A percentile compares a stretch with the other conserved stretches of the same genome.
Evolutionary conservation across 2,113 vertebrate species (phyloP).

Genomic region (Gobiocypris rarus): DNA sequence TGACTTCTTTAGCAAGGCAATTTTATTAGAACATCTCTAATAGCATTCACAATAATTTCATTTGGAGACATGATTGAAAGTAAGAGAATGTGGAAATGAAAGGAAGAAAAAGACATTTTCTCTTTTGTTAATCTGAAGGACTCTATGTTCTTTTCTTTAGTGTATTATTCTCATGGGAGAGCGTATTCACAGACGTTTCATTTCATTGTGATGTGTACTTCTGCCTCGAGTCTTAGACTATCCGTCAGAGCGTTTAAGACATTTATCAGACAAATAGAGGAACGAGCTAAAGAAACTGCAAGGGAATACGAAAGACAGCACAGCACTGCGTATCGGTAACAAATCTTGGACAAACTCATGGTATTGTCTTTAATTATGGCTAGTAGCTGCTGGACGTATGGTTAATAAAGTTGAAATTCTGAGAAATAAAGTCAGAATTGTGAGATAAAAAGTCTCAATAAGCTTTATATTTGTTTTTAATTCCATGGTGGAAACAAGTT

Average conservation of each 20-base stretch:
- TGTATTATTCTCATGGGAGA: slow-evolving; percentile 31
- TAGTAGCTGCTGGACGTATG: background rate
- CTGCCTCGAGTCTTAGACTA: background rate
- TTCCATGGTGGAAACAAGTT: too few species aligned
- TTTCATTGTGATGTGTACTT: slow-evolving; percentile 26
- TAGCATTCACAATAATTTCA: slow-evolving; percentile 66
- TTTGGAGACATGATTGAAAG: slow-evolving; percentile 66
- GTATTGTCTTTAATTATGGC: background rate
- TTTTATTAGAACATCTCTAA: slow-evolving; percentile 65
- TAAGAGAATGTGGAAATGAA: slow-evolving; percentile 62
- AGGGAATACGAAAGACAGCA: background rate
- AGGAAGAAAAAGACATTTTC: slow-evolving; percentile 60
- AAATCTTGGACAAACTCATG: background rate
- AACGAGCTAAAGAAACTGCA: background rate
- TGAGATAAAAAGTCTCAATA: too few species aligned
- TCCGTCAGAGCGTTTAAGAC: background rate
- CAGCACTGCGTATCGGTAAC: background rate
- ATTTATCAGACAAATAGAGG: slow-evolving; percentile 15
- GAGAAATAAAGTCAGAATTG: too few species aligned
- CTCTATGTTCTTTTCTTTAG: slow-evolving; percentile 43
- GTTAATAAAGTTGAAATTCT: too few species aligned
- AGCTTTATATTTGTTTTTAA: too few species aligned
- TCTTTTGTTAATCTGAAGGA: slow-evolving; percentile 58
- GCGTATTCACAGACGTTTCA: slow-evolving; percentile 22
- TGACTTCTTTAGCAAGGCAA: slow-evolving; percentile 63